These are phyloP conservation scores for Gymnothorax reevesii DNA, from an alignment of 2,797 vertebrate genomes.

Conservation along the genomic window DNA sequence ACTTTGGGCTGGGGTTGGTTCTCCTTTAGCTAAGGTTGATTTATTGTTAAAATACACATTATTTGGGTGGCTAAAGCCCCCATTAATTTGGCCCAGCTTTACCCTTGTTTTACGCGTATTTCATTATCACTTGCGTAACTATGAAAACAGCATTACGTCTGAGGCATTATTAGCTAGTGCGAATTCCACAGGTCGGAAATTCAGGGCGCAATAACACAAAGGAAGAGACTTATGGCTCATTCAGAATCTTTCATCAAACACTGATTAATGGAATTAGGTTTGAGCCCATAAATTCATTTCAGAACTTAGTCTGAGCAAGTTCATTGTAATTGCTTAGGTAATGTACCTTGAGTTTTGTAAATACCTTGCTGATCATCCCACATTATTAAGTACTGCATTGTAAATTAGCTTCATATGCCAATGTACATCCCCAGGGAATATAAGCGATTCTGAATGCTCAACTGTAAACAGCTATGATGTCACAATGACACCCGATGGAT, in stretches of 20 bases:
- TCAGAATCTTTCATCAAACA: background rate
- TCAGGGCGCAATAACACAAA: too few species aligned
- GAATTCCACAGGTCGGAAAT: too few species aligned
- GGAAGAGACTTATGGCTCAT: background rate
- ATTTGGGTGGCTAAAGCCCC: too few species aligned
- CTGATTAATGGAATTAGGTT: background rate
- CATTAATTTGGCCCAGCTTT: too few species aligned
- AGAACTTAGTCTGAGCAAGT: too few species aligned
- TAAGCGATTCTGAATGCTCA: conserved; percentile 44
- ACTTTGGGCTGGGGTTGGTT: too few species aligned
- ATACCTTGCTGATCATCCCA: background rate
- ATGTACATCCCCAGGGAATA: conserved; percentile 38
- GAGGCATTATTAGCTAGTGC: too few species aligned
- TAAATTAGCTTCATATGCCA: background rate
- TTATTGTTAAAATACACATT: too few species aligned
- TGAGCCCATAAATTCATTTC: background rate
- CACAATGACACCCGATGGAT: conserved; percentile 43
- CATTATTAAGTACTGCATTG: conserved; percentile 12
- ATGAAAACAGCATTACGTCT: too few species aligned
- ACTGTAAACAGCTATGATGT: conserved; percentile 56
- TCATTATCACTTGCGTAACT: too few species aligned
- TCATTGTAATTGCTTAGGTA: background rate
- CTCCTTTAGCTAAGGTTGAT: too few species aligned
- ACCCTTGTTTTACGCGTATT: too few species aligned
- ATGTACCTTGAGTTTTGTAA: background rate